A percentile compares a stretch with the other conserved stretches of the same genome.
Evolutionary conservation across 1,140 invertebrate species (phyloP).

Genomic region (Zaprionus inermis): DNA sequence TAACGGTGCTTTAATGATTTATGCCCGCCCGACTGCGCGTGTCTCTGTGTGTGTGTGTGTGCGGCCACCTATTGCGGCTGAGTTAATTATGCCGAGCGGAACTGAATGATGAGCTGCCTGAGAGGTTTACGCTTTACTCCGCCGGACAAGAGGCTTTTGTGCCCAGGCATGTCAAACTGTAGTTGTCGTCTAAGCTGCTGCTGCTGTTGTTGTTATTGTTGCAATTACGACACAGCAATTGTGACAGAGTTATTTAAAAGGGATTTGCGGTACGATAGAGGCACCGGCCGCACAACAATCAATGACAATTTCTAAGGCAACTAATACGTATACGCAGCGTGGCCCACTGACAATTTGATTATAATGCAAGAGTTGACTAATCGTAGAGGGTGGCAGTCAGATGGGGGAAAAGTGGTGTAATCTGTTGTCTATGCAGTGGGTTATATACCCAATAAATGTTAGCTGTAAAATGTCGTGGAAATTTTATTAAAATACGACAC

Average conservation of each 20-base stretch:
- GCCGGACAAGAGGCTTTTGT: conserved; percentile 13
- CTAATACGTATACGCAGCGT: background rate
- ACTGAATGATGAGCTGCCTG: conserved; percentile 55
- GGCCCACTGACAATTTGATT: background rate
- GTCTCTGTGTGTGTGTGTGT: conserved; percentile 11
- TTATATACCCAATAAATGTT: background rate
- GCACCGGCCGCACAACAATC: background rate
- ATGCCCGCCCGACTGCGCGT: conserved; percentile 42
- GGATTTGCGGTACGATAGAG: background rate
- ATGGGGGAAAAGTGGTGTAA: background rate
- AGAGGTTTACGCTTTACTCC: conserved; percentile 33
- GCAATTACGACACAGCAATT: conserved; percentile 18
- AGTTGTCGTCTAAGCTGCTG: background rate
- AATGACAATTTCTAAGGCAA: conserved; percentile 4
- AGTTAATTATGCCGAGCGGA: conserved; percentile 51
- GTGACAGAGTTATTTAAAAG: conserved; percentile 16
- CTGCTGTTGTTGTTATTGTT: background rate
- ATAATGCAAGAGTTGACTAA: background rate
- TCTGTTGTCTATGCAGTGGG: background rate
- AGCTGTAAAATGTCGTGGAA: background rate
- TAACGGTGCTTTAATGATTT: conserved; percentile 77
- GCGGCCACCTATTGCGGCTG: conserved; percentile 12
- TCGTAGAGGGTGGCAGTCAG: background rate
- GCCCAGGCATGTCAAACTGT: background rate
- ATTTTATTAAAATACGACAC: background rate